Evolutionary conservation across 2,888 invertebrate genomes (phyloP).

Genomic region (Cheilosia impressa): DNA sequence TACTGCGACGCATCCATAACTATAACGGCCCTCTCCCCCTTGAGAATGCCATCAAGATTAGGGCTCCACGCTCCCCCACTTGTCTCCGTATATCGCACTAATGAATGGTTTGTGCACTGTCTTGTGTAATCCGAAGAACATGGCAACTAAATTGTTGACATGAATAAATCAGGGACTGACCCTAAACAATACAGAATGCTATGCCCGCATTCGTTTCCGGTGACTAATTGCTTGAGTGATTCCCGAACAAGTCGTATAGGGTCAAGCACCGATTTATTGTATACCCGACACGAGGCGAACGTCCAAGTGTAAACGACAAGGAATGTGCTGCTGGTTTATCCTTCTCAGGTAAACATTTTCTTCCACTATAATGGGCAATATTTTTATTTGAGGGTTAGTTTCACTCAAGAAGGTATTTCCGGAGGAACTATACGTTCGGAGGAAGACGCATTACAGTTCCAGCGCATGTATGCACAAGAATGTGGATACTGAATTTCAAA

Average conservation of each 20-base stretch:
- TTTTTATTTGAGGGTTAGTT: slow-evolving; percentile 35
- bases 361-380: slow-evolving; percentile 57
- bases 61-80: background rate
- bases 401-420: slow-evolving; percentile 36
- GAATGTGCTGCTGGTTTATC: background rate
- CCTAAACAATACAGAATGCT: background rate
- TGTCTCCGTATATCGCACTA: slow-evolving; percentile 13
- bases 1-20: background rate
- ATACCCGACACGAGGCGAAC: slow-evolving; percentile 5
- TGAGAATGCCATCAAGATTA: slow-evolving; percentile 20
- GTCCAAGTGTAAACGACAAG: slow-evolving; percentile 6
- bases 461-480: slow-evolving; percentile 24
- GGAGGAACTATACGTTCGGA: slow-evolving; percentile 14
- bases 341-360: slow-evolving; percentile 44
- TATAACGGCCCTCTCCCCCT: background rate
- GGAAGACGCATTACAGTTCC: slow-evolving; percentile 20
- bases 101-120: slow-evolving; percentile 44
- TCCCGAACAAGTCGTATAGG: slow-evolving; percentile 46
- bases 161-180: slow-evolving; percentile 53
- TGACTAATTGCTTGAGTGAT: slow-evolving; percentile 70
- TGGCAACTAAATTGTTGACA: slow-evolving; percentile 49
- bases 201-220: slow-evolving; percentile 54
- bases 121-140: slow-evolving; percentile 32
- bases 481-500: slow-evolving; percentile 31
- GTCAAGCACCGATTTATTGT: slow-evolving; percentile 68